Evolutionary conservation across 2,888 invertebrate genomes (phyloP), one percentile per base, ranked within the genome.

Genomic region (Dynastes hyllus): DNA sequence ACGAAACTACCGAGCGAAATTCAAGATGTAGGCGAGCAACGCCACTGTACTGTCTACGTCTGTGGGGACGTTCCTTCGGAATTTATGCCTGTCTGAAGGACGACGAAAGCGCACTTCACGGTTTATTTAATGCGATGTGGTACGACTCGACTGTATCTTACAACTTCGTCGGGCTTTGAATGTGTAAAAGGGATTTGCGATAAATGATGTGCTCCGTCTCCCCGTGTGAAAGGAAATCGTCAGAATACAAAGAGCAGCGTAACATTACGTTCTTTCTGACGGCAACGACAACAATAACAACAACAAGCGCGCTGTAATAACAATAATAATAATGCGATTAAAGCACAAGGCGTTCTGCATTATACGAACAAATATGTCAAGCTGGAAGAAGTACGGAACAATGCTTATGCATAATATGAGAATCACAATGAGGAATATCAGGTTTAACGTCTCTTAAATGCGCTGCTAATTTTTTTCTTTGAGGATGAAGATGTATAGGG

Each of bases 81-180:
- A 63, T 29, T 6, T 22, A 4, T 55, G 32, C 11, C 8, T 13
- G 63, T 32, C 63, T 29, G 50, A 65, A 27, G 61, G 63, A 76
- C 61, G 29, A 76, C 63, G 63, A 76, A 76, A 27, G 65, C 61
- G 50, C 76, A 16, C 63, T 76, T 76, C 63, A 76, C 45, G 73
- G 37, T 73, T 73, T 73, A 73, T 73, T 73, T 73, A 73, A 61
- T 73, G 37, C 50, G 76, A 76, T 55, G 32, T 37, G 55, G 22
- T 27, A 1, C 27, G 63, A 29, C 63, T 63, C 63, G 13, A 45
- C 76, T 76, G 63, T 51, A 76, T 76, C 76, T 63, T 40, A 40
- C 63, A 76, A 45, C 45, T 55, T 76, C 63, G 76, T 51, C 45
- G 11, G 55, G 73, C 27, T 53, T 16, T 63, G 75, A 40, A 58